A percentile compares a stretch with the other conserved stretches of the same genome.
Conservation (phyloP, 2,113 vertebrate genomes). For the Mobula hypostoma region DNA sequence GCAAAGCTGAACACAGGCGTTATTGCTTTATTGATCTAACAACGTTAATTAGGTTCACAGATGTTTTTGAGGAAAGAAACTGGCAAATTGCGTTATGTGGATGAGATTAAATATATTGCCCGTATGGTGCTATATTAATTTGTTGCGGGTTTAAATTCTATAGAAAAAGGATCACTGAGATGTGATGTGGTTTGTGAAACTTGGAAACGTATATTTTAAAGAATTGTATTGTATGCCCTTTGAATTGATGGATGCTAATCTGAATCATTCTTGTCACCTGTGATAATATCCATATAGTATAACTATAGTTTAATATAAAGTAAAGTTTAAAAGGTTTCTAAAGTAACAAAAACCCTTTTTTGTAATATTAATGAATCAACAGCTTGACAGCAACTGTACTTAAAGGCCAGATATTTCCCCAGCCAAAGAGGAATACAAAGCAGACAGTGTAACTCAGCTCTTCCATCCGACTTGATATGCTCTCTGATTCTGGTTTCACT, state of each 20-base stretch:
- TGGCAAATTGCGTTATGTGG: not conserved
- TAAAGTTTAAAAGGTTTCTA: not conserved
- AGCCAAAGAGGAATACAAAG: not conserved
- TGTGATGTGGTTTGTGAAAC: not conserved
- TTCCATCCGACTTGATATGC: not conserved
- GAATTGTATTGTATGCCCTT: not conserved
- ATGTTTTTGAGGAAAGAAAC: not conserved
- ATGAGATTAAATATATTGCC: not conserved
- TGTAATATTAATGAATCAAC: not conserved
- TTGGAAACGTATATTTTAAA: not conserved
- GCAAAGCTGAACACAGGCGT: not conserved
- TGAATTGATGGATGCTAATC: too few relatives aligned
- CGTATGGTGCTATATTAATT: not conserved
- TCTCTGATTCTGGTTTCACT: not conserved
- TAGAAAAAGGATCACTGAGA: not conserved
- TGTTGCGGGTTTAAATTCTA: not conserved
- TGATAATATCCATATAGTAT: not conserved
- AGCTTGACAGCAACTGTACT: not conserved
- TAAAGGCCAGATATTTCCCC: not conserved
- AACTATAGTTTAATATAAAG: not conserved
- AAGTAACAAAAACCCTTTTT: not conserved
- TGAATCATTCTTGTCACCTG: not conserved
- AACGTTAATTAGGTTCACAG: not conserved
- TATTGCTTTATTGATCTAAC: not conserved
- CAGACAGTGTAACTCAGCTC: not conserved